Percentiles rank a stretch among this genome's conserved stretches.
These are phyloP conservation scores for Acleris laterana DNA, from an alignment of 2,888 invertebrate genomes.

Conservation along the genomic window DNA sequence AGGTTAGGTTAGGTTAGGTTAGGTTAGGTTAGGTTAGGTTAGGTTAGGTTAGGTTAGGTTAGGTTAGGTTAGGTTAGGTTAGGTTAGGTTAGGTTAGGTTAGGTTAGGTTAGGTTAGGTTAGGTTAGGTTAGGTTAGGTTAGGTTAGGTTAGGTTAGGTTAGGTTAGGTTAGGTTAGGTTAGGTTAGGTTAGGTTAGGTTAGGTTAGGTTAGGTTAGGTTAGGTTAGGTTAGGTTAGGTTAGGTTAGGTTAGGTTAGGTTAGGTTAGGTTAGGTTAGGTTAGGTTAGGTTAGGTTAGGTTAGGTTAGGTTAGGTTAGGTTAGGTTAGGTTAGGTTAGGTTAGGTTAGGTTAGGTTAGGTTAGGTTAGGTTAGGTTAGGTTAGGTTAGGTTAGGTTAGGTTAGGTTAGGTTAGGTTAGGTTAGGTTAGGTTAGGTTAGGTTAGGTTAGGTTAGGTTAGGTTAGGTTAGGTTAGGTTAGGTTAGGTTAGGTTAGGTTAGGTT, in stretches of 20 bases:
- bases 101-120: slow-evolving; percentile 34
- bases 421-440: slow-evolving; percentile 10
- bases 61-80: slow-evolving; percentile 27
- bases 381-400: slow-evolving; percentile 25
- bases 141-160: slow-evolving; percentile 30
- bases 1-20: slow-evolving; percentile 19
- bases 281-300: slow-evolving; percentile 35
- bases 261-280: slow-evolving; percentile 35
- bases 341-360: slow-evolving; percentile 34
- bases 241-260: slow-evolving; percentile 33
- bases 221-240: slow-evolving; percentile 34
- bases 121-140: slow-evolving; percentile 29
- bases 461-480: slow-evolving; percentile 23
- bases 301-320: slow-evolving; percentile 35
- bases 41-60: slow-evolving; percentile 24
- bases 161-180: slow-evolving; percentile 26
- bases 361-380: slow-evolving; percentile 35
- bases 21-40: slow-evolving; percentile 21
- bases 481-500: slow-evolving; percentile 26
- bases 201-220: slow-evolving; percentile 34
- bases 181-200: slow-evolving; percentile 33
- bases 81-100: slow-evolving; percentile 32
- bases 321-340: slow-evolving; percentile 34
- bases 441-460: slow-evolving; percentile 21
- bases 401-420: slow-evolving; percentile 18